Evolutionary conservation across 2,888 invertebrate genomes (phyloP).

Genomic region (Pachymerium ferrugineum): DNA sequence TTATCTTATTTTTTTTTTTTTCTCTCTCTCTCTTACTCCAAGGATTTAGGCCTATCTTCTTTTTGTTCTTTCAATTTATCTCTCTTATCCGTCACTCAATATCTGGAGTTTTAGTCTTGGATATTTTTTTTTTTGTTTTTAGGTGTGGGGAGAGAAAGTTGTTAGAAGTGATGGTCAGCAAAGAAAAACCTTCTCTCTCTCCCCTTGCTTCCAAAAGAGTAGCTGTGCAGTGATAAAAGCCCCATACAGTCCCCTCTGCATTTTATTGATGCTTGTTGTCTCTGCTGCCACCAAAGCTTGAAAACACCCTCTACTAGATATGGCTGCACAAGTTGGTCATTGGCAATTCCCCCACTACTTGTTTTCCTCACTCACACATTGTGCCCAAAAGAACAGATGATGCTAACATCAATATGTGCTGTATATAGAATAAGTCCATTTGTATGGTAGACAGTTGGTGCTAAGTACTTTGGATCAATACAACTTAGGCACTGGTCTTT

Average conservation of each 20-base stretch:
- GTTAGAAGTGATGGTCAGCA: constrained; percentile 15
- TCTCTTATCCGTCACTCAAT: constrained; percentile 16
- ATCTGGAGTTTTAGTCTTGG: not conserved
- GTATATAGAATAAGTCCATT: constrained; percentile 4
- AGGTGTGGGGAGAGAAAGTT: constrained; percentile 4
- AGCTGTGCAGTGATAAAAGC: constrained; percentile 20
- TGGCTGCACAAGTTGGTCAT: constrained; percentile 15
- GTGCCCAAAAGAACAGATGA: not conserved
- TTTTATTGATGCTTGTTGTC: constrained; percentile 27
- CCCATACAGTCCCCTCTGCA: constrained; percentile 14
- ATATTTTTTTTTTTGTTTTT: constrained; percentile 14
- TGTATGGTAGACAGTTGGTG: not conserved
- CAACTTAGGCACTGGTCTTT: not conserved
- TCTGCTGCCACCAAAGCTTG: not conserved
- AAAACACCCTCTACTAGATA: not conserved
- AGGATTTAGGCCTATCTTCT: constrained; percentile 2
- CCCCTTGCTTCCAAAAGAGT: constrained; percentile 13
- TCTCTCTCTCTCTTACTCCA: no score
- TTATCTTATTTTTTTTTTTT: not conserved
- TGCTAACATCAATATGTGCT: constrained; percentile 14
- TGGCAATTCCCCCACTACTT: constrained; percentile 5
- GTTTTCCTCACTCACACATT: not conserved
- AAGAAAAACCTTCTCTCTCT: not conserved
- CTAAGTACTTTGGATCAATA: constrained; percentile 10
- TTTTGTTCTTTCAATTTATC: not conserved